Evolutionary conservation across 2,888 invertebrate genomes (phyloP).

Genomic region (Chalcis sispes): DNA sequence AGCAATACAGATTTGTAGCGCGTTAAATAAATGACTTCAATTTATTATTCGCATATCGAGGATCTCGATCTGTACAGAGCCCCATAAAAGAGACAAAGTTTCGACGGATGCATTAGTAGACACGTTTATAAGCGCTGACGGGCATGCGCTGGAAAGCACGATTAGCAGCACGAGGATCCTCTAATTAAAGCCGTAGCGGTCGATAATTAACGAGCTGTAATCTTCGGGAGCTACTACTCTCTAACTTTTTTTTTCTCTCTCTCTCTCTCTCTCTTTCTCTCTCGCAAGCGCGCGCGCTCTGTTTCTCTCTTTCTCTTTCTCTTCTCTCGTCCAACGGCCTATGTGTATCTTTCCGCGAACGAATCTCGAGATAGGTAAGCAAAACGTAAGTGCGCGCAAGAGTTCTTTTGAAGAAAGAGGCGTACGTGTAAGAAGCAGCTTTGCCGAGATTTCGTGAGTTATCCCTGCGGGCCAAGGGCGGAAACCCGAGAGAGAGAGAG

Average conservation of each 20-base stretch:
- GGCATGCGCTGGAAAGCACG: constrained; percentile 41
- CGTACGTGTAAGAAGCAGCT: background rate
- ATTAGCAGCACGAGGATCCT: constrained; percentile 61
- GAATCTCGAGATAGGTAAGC: background rate
- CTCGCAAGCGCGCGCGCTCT: background rate
- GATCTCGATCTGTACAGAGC: background rate
- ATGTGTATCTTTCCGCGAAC: constrained; percentile 1
- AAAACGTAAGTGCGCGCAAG: background rate
- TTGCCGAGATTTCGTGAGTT: constrained; percentile 5
- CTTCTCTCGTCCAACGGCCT: too few relatives aligned
- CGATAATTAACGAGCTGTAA: constrained; percentile 65
- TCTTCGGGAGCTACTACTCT: constrained; percentile 54
- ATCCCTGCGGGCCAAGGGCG: constrained; percentile 25
- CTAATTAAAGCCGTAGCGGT: constrained; percentile 61
- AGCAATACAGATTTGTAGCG: background rate
- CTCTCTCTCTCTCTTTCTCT: too few relatives aligned
- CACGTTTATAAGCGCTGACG: background rate
- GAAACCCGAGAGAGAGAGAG: constrained; percentile 30
- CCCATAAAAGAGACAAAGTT: background rate
- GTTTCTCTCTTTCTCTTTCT: too few relatives aligned
- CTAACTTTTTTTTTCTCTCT: too few relatives aligned
- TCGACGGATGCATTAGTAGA: background rate
- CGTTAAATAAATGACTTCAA: background rate
- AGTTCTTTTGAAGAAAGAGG: background rate
- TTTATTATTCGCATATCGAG: background rate